Conservation (phyloP, 2,888 invertebrate genomes). For the Endotricha flammealis region DNA sequence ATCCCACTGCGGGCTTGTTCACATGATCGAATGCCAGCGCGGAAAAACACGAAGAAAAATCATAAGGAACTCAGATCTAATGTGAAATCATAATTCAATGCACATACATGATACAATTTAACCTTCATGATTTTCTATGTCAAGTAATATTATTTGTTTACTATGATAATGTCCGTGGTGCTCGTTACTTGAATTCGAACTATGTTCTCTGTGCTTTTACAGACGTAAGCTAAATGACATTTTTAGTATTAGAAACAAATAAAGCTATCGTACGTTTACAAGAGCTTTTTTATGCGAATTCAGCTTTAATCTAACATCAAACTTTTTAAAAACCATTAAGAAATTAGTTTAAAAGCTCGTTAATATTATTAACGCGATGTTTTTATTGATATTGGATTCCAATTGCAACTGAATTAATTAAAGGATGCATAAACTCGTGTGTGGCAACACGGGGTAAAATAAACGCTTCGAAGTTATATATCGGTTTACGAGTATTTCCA, state of each 20-base stretch:
- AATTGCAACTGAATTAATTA: slow-evolving; percentile 36
- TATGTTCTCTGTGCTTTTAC: too few species aligned
- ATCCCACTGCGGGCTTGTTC: slow-evolving; percentile 44
- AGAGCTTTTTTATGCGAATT: not conserved
- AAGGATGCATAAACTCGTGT: slow-evolving; percentile 34
- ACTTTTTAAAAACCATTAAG: too few species aligned
- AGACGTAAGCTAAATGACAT: too few species aligned
- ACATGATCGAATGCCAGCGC: slow-evolving; percentile 38
- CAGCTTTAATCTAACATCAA: not conserved
- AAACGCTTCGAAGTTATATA: slow-evolving; percentile 43
- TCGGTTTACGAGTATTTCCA: slow-evolving; percentile 40
- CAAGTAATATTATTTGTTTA: too few species aligned
- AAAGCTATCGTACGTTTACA: too few species aligned
- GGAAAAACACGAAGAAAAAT: slow-evolving; percentile 19
- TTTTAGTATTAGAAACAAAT: too few species aligned
- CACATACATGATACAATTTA: too few species aligned
- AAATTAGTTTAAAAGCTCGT: slow-evolving; percentile 27
- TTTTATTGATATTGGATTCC: slow-evolving; percentile 35
- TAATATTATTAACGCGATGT: slow-evolving; percentile 21
- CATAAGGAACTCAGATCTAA: not conserved
- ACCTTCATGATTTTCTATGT: too few species aligned
- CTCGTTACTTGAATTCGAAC: too few species aligned
- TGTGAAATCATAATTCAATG: not conserved
- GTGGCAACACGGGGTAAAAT: slow-evolving; percentile 24
- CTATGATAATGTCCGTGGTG: too few species aligned